Base-by-base conservation (phyloP, 1,140 invertebrate genomes). In the Leptopilina clavipes region DNA sequence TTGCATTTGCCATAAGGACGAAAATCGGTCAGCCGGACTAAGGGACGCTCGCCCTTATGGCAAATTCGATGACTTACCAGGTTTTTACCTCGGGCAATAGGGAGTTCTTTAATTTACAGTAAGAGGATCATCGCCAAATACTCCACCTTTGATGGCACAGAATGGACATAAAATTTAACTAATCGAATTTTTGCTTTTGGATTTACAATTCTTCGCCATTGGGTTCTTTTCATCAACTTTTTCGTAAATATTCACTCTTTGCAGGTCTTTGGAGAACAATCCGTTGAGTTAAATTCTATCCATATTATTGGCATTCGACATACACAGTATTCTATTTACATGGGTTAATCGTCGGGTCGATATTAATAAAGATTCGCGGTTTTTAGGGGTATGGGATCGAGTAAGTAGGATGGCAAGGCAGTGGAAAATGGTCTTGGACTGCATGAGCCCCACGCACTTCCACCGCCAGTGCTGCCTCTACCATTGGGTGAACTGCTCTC, bases 361-460 rank as follows among this genome's bases (percentile, higher is more conserved):
- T 40, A 40, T 90, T 87, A 91, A 73, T 91, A 91, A 14, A 90
- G 85, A 72, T 91, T 91, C 70, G 88, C 89, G 73, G 90, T 90
- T 82, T 91, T 91, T n/a, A 91, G 82, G 0, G 90, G 89, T 73
- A 91, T 71, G n/a, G 90, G 90, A 75, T 91, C 90, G 8, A 91
- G 81, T 14, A 91, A 77, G 65, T 91, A 91, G 12, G 89, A 88
- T 31, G 90, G 88, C 74, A 91, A 59, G 12, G 87, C 85, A 9
- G 89, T 84, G 11, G 89, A 87, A 74, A 91, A 91, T 31, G 89
- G 89, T 80, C 90, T 84, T 1, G 90, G 89, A 76, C 89, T 91
- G 80, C 90, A 90, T 6, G 89, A 89, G n/a, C 89, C 89, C 90
- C 90, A 90, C 11, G 84, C 76, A 19, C 80, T 83, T 7, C 82